Percentiles rank a stretch among this genome's conserved stretches.
Evolutionary conservation across 2,113 vertebrate genomes (phyloP).

Genomic region (Excalfactoria chinensis): DNA sequence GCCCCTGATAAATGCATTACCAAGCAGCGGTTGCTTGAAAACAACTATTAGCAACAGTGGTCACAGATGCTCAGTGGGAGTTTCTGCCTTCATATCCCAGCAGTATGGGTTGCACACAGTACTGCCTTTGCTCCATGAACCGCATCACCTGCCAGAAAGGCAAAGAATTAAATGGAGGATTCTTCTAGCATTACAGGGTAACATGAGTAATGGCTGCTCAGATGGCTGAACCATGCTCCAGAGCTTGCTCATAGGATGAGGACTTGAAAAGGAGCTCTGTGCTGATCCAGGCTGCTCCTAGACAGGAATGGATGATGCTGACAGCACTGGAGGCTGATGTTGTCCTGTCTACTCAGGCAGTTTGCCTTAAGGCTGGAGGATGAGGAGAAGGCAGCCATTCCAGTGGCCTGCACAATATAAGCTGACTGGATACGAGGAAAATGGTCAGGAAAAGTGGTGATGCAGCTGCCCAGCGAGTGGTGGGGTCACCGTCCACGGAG

Average conservation of each 20-base stretch:
- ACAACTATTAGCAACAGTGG: background rate
- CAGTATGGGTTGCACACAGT: rapidly evolving
- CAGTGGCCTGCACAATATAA: too few relatives aligned
- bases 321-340: background rate
- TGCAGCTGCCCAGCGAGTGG: too few relatives aligned
- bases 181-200: background rate
- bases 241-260: background rate
- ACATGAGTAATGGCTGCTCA: background rate
- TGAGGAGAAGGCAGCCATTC: too few relatives aligned
- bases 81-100: background rate
- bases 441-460: too few relatives aligned
- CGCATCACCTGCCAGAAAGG: background rate
- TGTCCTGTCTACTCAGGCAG: background rate
- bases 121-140: background rate
- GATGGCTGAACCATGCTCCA: background rate
- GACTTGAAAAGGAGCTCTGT: background rate
- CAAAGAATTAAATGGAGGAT: background rate
- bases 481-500: too few relatives aligned
- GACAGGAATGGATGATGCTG: background rate
- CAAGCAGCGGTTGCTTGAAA: constrained; percentile 7
- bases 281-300: background rate
- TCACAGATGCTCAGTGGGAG: background rate
- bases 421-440: too few relatives aligned
- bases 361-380: background rate
- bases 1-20: background rate